phyloP scores from a whole-genome alignment of 2,888 invertebrate genomes.

The Neoitamus cyanurus region DNA sequence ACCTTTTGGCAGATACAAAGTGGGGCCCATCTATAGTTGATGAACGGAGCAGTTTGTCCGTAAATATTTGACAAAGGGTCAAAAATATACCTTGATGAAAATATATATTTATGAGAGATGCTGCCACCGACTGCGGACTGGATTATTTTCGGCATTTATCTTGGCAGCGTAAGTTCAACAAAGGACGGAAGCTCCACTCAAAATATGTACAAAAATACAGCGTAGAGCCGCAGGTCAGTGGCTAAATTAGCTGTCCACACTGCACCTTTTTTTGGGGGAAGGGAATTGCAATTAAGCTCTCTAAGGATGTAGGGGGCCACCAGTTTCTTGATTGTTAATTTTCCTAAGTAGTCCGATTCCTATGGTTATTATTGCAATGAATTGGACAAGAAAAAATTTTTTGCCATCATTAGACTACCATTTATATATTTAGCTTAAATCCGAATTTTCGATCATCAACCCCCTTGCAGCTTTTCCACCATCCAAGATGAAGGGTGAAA shows the following conservation, averaged over 20 bases:
- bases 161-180: neutral
- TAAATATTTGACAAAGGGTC: constrained; percentile 28
- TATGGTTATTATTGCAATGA: too few relatives aligned
- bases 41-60: constrained; percentile 2
- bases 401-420: too few relatives aligned
- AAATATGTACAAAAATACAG: neutral
- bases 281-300: neutral
- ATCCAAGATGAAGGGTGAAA: too few relatives aligned
- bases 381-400: too few relatives aligned
- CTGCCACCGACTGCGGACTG: neutral
- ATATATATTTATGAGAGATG: neutral
- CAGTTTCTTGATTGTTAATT: neutral
- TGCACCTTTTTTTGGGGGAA: neutral
- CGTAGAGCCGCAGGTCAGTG: neutral
- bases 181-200: neutral
- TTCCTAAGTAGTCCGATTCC: too few relatives aligned
- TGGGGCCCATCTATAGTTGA: constrained; percentile 7
- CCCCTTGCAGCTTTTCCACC: too few relatives aligned
- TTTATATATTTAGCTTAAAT: too few relatives aligned
- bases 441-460: too few relatives aligned
- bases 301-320: neutral
- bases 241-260: neutral
- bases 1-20: constrained; percentile 21
- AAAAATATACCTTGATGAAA: neutral
- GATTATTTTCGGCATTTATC: neutral